A percentile compares a stretch with the other conserved stretches of the same genome.
phyloP scores from a whole-genome alignment of 2,888 invertebrate genomes.

The Galeopsomyia nigrocyanea region DNA sequence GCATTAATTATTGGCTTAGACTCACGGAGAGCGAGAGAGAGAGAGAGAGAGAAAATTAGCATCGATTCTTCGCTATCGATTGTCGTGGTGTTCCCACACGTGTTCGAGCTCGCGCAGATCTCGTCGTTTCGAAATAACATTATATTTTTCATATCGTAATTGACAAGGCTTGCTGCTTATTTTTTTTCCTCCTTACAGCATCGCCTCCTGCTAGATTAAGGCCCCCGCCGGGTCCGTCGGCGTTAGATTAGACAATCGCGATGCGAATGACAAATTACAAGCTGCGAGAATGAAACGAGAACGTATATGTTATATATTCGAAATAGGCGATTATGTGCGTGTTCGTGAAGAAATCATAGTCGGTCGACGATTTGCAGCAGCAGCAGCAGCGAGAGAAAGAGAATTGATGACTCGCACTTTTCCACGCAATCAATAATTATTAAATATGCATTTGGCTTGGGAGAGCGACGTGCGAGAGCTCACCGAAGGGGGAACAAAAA shows the following conservation, averaged over 20 bases:
- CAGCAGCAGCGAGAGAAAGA: no score
- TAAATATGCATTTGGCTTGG: no score
- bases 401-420: background rate
- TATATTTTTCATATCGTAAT: constrained; percentile 42
- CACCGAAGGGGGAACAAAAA: no score
- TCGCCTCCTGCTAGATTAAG: constrained; percentile 13
- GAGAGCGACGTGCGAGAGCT: background rate
- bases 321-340: no score
- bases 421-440: no score
- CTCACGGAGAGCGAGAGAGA: background rate
- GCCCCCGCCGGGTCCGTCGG: constrained; percentile 1
- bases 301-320: no score
- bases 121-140: constrained; percentile 43
- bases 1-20: constrained; percentile 31
- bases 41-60: constrained; percentile 29
- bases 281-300: background rate
- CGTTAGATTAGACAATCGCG: constrained; percentile 32
- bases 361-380: background rate
- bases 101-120: background rate
- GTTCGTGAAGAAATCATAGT: constrained; percentile 20
- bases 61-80: constrained; percentile 39
- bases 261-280: constrained; percentile 40
- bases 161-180: constrained; percentile 29
- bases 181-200: constrained; percentile 31
- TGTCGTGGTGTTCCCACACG: constrained; percentile 35